Evolutionary conservation across 2,888 invertebrate genomes (phyloP).

Genomic region (Theodoxus fluviatilis): DNA sequence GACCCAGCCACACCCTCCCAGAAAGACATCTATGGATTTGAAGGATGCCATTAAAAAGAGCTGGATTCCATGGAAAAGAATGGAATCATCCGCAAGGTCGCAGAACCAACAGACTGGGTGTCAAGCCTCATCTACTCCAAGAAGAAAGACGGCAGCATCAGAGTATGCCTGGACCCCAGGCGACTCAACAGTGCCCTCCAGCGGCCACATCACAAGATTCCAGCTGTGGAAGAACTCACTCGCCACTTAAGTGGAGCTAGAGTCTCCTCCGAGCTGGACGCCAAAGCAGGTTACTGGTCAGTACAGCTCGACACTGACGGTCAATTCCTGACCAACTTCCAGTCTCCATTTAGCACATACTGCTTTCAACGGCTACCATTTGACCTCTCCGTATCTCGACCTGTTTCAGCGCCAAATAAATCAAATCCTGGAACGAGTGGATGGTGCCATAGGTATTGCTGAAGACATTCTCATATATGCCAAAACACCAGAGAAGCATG

Average conservation of each 20-base stretch:
- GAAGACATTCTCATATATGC: conserved; percentile 29
- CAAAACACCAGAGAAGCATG: conserved; percentile 27
- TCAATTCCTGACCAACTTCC: conserved; percentile 1
- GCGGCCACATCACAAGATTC: conserved; percentile 7
- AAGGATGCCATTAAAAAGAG: conserved; percentile 24
- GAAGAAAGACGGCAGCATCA: neutral
- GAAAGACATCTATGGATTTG: conserved; percentile 21
- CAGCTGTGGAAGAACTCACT: conserved; percentile 4
- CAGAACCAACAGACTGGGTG: conserved; percentile 29
- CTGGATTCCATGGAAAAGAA: conserved; percentile 29
- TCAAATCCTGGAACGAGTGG: conserved; percentile 27
- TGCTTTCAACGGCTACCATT: conserved; percentile 32
- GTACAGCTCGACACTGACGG: neutral
- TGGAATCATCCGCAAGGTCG: conserved; percentile 27
- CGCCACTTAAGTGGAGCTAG: neutral
- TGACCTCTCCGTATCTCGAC: conserved; percentile 29
- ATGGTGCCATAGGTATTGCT: conserved; percentile 27
- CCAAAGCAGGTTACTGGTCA: conserved; percentile 13
- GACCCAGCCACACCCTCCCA: conserved; percentile 27
- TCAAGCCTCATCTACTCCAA: conserved; percentile 7
- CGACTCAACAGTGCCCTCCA: conserved; percentile 11
- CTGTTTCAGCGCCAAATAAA: conserved; percentile 34
- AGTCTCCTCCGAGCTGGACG: conserved; percentile 4
- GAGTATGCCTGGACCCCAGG: conserved; percentile 10
- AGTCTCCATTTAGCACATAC: conserved; percentile 27